A percentile compares a stretch with the other conserved stretches of the same genome.
phyloP scores from a whole-genome alignment of 2,797 vertebrate genomes.

The Dipus sagitta region DNA sequence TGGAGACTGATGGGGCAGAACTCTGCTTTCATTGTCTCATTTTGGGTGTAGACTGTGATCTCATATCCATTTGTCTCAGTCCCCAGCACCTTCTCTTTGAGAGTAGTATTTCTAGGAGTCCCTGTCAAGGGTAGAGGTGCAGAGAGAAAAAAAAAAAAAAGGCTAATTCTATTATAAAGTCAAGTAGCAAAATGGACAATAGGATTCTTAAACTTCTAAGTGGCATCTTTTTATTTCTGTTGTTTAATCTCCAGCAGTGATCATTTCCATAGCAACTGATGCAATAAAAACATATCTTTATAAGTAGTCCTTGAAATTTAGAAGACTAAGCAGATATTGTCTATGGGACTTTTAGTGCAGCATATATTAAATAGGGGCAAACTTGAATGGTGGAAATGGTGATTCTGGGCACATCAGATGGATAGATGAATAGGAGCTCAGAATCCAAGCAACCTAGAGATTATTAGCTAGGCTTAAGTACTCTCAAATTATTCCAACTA shows the following conservation, averaged over 20 bases:
- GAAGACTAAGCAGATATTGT: background rate
- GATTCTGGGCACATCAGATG: background rate
- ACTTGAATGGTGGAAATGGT: background rate
- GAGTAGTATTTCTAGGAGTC: background rate
- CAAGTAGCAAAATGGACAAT: background rate
- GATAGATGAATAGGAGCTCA: background rate
- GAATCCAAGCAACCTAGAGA: background rate
- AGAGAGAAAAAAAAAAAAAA: accelerated
- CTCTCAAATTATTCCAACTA: background rate
- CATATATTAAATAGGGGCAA: background rate
- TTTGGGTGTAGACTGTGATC: too few species aligned
- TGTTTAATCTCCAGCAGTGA: background rate
- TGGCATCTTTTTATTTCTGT: background rate
- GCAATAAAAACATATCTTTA: background rate
- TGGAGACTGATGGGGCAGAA: too few species aligned
- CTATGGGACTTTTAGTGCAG: background rate
- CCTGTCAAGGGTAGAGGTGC: accelerated
- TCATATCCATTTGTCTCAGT: background rate
- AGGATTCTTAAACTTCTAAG: background rate
- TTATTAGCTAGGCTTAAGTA: background rate
- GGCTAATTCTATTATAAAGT: background rate
- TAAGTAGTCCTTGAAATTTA: background rate
- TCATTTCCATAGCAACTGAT: background rate
- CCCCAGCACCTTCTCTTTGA: too few species aligned
- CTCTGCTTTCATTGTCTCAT: background rate